Evolutionary conservation across 2,113 vertebrate species (phyloP).

Genomic region (Microtus ochrogaster): DNA sequence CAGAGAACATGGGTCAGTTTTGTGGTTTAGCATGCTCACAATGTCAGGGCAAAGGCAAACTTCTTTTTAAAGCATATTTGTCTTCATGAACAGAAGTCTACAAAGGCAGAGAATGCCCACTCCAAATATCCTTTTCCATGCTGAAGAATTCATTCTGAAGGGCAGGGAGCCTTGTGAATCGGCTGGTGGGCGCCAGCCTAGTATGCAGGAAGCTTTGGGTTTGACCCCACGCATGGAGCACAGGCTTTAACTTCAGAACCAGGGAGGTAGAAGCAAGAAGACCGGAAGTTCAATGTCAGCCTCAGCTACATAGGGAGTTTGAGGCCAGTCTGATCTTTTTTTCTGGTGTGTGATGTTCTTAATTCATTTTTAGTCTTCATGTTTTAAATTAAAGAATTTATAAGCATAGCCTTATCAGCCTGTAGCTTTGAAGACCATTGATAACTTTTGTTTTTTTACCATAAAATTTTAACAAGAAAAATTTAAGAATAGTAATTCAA

Average conservation of each 20-base stretch:
- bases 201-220: too few relatives aligned
- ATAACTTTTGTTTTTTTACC: neutral
- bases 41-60: neutral
- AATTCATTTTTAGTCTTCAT: neutral
- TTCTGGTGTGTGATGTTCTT: neutral
- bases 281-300: neutral
- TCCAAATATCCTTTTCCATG: neutral
- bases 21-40: neutral
- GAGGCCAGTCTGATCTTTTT: neutral
- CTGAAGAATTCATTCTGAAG: neutral
- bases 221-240: too few relatives aligned
- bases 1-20: neutral
- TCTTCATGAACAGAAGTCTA: neutral
- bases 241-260: neutral
- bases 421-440: neutral
- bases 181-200: too few relatives aligned
- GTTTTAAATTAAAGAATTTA: constrained; percentile 27
- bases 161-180: too few relatives aligned
- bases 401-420: neutral
- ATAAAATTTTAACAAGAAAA: neutral
- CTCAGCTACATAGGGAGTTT: neutral
- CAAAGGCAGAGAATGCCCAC: neutral
- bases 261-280: neutral
- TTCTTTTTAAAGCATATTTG: neutral
- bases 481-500: neutral